Conservation (phyloP, 2,888 invertebrate genomes). For the Acrocera orbiculus region DNA sequence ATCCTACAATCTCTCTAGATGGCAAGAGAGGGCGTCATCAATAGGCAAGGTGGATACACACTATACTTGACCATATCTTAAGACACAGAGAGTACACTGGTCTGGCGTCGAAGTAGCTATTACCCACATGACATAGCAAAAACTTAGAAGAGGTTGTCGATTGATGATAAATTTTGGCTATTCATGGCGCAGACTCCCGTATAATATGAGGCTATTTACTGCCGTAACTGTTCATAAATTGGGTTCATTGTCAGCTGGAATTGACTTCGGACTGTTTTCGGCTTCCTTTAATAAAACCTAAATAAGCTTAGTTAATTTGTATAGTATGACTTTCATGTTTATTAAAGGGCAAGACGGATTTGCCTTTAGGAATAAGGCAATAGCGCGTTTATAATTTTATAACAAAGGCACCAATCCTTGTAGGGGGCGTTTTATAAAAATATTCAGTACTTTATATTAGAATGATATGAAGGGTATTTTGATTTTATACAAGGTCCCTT, state of each 20-base stretch:
- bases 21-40: too few relatives aligned
- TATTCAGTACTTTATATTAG: too few relatives aligned
- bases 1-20: too few relatives aligned
- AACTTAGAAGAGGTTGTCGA: slow-evolving; percentile 6
- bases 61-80: too few relatives aligned
- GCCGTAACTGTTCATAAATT: slow-evolving; percentile 12
- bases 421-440: too few relatives aligned
- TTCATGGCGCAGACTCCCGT: slow-evolving; percentile 9
- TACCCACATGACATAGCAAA: slow-evolving; percentile 10
- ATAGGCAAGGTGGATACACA: too few relatives aligned
- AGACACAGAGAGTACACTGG: slow-evolving; percentile 1
- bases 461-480: too few relatives aligned
- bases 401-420: too few relatives aligned
- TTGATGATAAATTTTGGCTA: slow-evolving; percentile 9
- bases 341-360: slow-evolving; percentile 2
- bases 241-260: slow-evolving; percentile 12
- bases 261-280: slow-evolving; percentile 10
- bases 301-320: slow-evolving; percentile 9
- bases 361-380: too few relatives aligned
- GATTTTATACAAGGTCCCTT: too few relatives aligned
- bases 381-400: too few relatives aligned
- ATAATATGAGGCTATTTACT: slow-evolving; percentile 8
- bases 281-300: slow-evolving; percentile 3
- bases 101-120: slow-evolving; percentile 6
- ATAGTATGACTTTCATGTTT: slow-evolving; percentile 8